Evolutionary conservation across 2,888 invertebrate genomes (phyloP), one percentile per base, ranked within the genome.

Genomic region (Crocallis elinguaria): DNA sequence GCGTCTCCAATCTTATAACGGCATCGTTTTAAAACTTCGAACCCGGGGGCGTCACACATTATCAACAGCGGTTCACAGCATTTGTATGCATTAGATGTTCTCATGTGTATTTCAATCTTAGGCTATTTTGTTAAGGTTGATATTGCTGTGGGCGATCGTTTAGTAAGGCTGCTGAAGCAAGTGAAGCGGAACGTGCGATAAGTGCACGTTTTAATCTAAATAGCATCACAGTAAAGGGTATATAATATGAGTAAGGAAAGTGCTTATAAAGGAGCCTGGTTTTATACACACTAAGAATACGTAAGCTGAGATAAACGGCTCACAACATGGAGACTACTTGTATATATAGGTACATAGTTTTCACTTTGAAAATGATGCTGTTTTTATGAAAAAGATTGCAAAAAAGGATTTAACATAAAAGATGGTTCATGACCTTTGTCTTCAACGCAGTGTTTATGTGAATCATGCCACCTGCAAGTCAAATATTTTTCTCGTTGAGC

Each of bases 171-270:
- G 11, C 13, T 16, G 16, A 21, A 29, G 59, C 69, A 67, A 67
- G 69, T 71, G 69, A 73, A 62, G 72, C 60, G 75, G 78, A 77
- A 76, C 74, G 77, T 75, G 72, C 77, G 70, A 67, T 67, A 90
- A 88, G 84, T 87, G 78, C 78, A 69, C 60, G 75, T 76, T 81
- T 84, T 87, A 87, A 89, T 88, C 87, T 86, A 86, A 88, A 88
- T 84, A 84, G 82, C 79, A 86, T 83, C 85, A 77, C 77, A 76
- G 73, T 77, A 69, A 67, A 62, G 71, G 43, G 13, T 16, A 37
- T 23, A 8, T 38, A 6, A 32, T 12, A 11, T 17, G 3, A 21
- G 12, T 7, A 0, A 19, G 7, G 12, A 27, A 38, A 45, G 23
- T 35, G 3, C 19, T 30, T 21, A 11, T 19, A 29, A 14, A 17